Conservation (phyloP, 1,140 invertebrate species). For the Physella acuta region DNA sequence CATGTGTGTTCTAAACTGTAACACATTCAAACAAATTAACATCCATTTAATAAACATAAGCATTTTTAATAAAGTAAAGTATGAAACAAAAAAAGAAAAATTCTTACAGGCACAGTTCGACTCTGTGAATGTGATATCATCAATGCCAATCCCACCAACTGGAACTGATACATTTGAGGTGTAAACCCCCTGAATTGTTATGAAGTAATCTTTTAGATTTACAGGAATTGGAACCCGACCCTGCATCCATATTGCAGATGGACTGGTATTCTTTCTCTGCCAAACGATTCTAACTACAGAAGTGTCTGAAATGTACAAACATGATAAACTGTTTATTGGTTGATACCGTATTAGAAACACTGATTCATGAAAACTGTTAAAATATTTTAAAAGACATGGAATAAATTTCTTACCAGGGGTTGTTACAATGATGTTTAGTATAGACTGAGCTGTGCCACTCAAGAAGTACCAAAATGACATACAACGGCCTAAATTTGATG, state of each 20-base stretch:
- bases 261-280: conserved; percentile 33
- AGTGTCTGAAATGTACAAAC: no score
- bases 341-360: no score
- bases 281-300: conserved; percentile 27
- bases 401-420: conserved; percentile 38
- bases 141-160: conserved; percentile 73
- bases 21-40: no score
- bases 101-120: conserved; percentile 56
- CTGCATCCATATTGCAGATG: conserved; percentile 37
- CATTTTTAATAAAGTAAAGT: neutral
- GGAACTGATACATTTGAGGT: conserved; percentile 65
- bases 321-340: no score
- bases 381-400: no score
- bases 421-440: conserved; percentile 38
- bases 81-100: neutral
- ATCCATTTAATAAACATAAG: no score
- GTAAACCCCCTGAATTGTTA: conserved; percentile 64
- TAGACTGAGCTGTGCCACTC: conserved; percentile 46
- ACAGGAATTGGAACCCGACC: conserved; percentile 39
- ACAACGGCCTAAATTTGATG: conserved; percentile 36
- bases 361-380: no score
- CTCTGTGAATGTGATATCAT: conserved; percentile 64
- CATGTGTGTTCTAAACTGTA: neutral
- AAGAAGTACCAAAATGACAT: conserved; percentile 58
- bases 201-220: conserved; percentile 28